These are phyloP conservation scores for Bubo blakistoni DNA, from an alignment of 2,113 vertebrate genomes.

Conservation along the genomic window DNA sequence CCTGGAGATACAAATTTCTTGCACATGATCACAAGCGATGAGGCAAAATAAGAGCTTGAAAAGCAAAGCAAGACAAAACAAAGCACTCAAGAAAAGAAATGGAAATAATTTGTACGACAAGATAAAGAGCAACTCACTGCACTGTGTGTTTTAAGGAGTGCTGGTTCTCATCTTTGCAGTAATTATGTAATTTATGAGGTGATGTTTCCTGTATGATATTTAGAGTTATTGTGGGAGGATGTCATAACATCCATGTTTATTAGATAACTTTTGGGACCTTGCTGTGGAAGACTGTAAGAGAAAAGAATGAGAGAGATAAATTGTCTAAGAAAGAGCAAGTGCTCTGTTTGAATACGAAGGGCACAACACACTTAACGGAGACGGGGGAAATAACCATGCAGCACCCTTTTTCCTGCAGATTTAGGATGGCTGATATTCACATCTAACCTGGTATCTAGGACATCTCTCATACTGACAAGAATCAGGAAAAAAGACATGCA, in stretches of 20 bases:
- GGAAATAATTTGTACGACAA: neutral
- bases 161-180: neutral
- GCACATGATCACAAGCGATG: neutral
- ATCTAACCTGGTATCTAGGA: neutral
- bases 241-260: neutral
- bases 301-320: neutral
- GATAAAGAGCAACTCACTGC: neutral
- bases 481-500: neutral
- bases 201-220: neutral
- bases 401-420: neutral
- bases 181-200: neutral
- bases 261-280: neutral
- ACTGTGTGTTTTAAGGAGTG: neutral
- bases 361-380: neutral
- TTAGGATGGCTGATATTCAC: neutral
- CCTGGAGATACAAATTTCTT: conserved; percentile 27
- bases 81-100: neutral
- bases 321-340: neutral
- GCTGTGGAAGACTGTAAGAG: neutral
- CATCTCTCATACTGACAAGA: neutral
- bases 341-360: neutral
- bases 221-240: neutral
- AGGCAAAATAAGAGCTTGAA: neutral
- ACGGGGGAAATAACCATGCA: neutral
- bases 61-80: neutral